Evolutionary conservation across 2,797 vertebrate species (phyloP), one percentile per base, ranked within the genome.

Genomic region (Oryzias dopingdopingensis): DNA sequence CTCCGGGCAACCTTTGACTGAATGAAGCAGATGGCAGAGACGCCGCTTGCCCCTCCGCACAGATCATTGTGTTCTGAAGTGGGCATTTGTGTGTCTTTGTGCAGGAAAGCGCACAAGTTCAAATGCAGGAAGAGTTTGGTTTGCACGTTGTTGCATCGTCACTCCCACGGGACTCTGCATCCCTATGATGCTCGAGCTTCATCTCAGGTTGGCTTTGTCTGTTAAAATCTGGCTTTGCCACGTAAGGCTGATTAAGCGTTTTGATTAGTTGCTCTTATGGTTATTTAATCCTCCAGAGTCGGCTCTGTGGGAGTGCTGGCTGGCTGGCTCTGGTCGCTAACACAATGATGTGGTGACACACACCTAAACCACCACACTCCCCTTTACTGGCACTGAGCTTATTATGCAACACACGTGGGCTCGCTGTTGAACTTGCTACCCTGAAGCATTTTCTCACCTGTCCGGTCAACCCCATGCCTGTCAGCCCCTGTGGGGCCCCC

Each of bases 21-120:
- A 88, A 84, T 81, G 83, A 76, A 87, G 76, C 86, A 89, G 87
- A 90, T 86, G 85, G 83, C 71, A 55, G 58, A 17, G 24, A 29
- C 52, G 50, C 59, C 76, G 65, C 70, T 72, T 80, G 62, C 70
- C 70, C 72, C 48, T 64, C 72, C 72, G 52, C 41, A 46, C 60
- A 57, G 70, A 29, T 68, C 63, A 40, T 74, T 81, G 72, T 80
- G 65, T 59, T 13, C 62, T 49, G 43, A 42, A 16, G 4, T 67
- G 55, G 42, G 26, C 50, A 24, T 52, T 41, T 61, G 55, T 44
- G 23, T 22, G 10, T 32, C 47, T 20, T 18, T 22, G 13, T n/a
- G 17, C 12, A 12, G 5, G 8, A 6, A 51, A 32, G 14, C 3
- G 10, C 10, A 37, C 32, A 37, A 37, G 32, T 37, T 37, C 32